A percentile compares a stretch with the other conserved stretches of the same genome.
phyloP scores from a whole-genome alignment of 2,113 vertebrate genomes.

The Rhynchomys soricoides region DNA sequence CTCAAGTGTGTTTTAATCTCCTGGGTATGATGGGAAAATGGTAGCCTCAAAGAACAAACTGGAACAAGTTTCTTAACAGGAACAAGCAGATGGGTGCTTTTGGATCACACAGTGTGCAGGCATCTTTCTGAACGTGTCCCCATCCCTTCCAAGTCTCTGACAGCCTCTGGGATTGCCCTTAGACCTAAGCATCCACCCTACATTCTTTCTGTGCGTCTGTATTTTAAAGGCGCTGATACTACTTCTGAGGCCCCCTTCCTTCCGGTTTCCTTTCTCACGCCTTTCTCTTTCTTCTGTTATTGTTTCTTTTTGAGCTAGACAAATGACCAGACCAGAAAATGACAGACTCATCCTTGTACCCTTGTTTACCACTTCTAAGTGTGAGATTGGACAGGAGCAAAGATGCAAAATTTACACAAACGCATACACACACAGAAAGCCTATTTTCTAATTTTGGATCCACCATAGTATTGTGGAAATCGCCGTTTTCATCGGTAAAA shows the following conservation, averaged over 20 bases:
- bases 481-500: constrained; percentile 17
- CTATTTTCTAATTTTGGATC: neutral
- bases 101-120: too few relatives aligned
- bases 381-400: neutral
- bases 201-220: neutral
- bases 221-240: neutral
- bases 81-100: neutral
- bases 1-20: neutral
- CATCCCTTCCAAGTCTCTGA: neutral
- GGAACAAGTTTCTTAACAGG: too few relatives aligned
- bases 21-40: neutral
- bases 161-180: neutral
- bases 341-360: neutral
- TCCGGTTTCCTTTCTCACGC: neutral
- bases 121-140: neutral
- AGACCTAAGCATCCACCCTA: neutral
- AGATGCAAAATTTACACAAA: neutral
- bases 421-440: neutral
- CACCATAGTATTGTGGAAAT: neutral
- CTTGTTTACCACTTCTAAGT: neutral
- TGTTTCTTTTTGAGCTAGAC: neutral
- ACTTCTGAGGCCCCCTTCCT: neutral
- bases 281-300: neutral
- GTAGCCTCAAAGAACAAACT: neutral
- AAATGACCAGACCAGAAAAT: neutral